These are phyloP conservation scores for Drosophila busckii DNA, from an alignment of 1,140 invertebrate genomes.

Conservation along the genomic window DNA sequence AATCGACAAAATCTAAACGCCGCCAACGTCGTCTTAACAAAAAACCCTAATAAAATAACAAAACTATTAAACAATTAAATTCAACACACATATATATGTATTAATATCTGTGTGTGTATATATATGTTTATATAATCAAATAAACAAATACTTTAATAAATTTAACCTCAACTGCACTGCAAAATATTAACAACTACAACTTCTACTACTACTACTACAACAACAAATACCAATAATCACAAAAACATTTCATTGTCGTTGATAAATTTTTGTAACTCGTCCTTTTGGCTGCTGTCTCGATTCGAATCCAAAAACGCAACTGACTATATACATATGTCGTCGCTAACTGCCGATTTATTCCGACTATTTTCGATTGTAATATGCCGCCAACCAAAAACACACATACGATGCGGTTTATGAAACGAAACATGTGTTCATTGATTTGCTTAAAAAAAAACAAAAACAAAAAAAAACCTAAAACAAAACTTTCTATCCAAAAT, in stretches of 20 bases:
- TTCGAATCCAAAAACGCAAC: conserved; percentile 12
- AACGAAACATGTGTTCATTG: conserved; percentile 44
- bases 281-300: conserved; percentile 23
- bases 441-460: conserved; percentile 51
- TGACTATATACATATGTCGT: conserved; percentile 11
- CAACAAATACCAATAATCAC: conserved; percentile 38
- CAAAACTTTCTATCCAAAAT: conserved; percentile 52
- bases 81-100: background rate
- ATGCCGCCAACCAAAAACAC: conserved; percentile 33
- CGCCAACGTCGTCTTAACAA: conserved; percentile 37
- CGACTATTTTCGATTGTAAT: background rate
- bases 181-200: conserved; percentile 41
- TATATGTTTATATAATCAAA: conserved; percentile 18
- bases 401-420: conserved; percentile 46
- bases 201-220: conserved; percentile 30
- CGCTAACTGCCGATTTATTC: background rate
- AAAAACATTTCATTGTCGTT: conserved; percentile 28
- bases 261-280: conserved; percentile 15
- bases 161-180: conserved; percentile 15
- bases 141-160: too few relatives aligned
- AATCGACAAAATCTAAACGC: conserved; percentile 47
- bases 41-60: conserved; percentile 12
- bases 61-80: conserved; percentile 4
- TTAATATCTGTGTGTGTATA: conserved; percentile 10
- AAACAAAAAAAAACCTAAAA: conserved; percentile 27